These are phyloP conservation scores for Drosophila sproati DNA, from an alignment of 1,140 invertebrate genomes.

Conservation along the genomic window DNA sequence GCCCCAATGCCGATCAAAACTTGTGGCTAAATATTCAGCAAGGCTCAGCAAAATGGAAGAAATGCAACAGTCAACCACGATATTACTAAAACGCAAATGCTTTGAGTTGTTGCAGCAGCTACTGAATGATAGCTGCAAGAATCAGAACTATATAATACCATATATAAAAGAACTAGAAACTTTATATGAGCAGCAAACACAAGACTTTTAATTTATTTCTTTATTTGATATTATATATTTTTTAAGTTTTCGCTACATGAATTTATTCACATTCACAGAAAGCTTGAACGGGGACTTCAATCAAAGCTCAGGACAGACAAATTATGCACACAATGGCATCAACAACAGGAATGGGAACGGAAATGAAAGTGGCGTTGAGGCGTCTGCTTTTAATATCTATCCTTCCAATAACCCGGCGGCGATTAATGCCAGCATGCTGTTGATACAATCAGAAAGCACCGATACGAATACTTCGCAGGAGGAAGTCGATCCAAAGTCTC, in stretches of 20 bases:
- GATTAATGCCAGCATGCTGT: constrained; percentile 70
- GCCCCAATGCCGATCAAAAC: background rate
- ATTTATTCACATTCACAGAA: constrained; percentile 41
- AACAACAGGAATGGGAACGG: constrained; percentile 1
- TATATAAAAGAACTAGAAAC: constrained; percentile 46
- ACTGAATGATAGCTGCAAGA: constrained; percentile 9
- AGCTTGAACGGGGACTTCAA: constrained; percentile 61
- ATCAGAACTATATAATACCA: constrained; percentile 1
- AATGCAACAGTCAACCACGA: background rate
- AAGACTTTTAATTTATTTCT: constrained; percentile 8
- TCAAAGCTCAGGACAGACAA: constrained; percentile 42
- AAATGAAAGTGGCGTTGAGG: constrained; percentile 17
- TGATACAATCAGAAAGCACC: constrained; percentile 76
- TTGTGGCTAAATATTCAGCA: constrained; percentile 43
- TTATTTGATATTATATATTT: constrained; percentile 13
- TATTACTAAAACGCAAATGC: constrained; percentile 35
- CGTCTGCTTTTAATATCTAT: constrained; percentile 20
- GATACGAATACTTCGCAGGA: constrained; percentile 81
- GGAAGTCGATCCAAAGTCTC: constrained; percentile 82
- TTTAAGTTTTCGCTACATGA: background rate
- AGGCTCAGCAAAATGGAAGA: constrained; percentile 25
- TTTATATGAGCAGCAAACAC: constrained; percentile 38
- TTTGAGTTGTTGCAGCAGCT: constrained; percentile 44
- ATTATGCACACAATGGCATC: constrained; percentile 26
- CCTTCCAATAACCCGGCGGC: constrained; percentile 35